Conservation (phyloP, 1,140 invertebrate genomes). For the Papilio polyxenes region DNA sequence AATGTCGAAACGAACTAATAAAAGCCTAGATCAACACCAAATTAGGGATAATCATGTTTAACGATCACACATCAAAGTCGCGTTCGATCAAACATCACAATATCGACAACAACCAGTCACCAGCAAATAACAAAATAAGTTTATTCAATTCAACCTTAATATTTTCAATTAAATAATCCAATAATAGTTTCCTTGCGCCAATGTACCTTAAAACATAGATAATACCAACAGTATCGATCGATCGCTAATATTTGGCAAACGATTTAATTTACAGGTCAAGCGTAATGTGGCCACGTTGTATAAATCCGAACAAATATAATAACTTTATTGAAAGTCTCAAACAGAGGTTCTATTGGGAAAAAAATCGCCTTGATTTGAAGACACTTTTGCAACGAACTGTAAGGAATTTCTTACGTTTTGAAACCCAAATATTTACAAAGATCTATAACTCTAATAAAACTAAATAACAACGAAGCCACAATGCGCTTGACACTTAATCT, state of each 20-base stretch:
- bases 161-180: not conserved
- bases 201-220: conserved; percentile 54
- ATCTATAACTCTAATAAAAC: not conserved
- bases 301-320: not conserved
- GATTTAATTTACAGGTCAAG: conserved; percentile 38
- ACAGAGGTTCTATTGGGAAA: not conserved
- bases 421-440: conserved; percentile 1
- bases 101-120: not conserved
- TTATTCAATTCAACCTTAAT: not conserved
- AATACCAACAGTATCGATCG: conserved; percentile 50
- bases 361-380: not conserved
- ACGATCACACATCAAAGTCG: not conserved
- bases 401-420: not conserved
- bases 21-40: conserved; percentile 23
- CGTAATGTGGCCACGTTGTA: not conserved
- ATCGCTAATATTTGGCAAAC: conserved; percentile 73
- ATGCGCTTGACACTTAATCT: not conserved
- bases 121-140: conserved; percentile 3
- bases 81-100: not conserved
- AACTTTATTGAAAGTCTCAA: not conserved
- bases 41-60: not conserved
- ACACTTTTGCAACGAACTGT: not conserved
- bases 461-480: conserved; percentile 7
- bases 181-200: not conserved
- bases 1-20: conserved; percentile 51